A percentile compares a stretch with the other conserved stretches of the same genome.
Evolutionary conservation across 2,797 vertebrate genomes (phyloP).

Genomic region (Argentina silus): DNA sequence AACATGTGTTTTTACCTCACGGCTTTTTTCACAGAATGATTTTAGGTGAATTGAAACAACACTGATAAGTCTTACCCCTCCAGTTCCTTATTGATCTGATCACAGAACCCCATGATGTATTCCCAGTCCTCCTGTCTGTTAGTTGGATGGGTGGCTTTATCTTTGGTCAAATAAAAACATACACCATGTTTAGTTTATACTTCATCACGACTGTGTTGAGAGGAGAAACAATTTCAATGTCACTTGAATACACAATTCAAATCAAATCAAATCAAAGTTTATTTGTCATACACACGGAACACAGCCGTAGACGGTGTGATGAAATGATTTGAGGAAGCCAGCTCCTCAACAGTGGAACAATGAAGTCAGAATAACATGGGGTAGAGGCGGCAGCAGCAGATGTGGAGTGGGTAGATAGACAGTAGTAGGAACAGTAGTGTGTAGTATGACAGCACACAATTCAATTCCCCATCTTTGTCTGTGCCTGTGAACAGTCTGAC

Average conservation of each 20-base stretch:
- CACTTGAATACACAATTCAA: neutral
- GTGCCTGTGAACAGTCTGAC: neutral
- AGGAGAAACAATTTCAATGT: neutral
- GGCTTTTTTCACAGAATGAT: neutral
- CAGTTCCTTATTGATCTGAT: conserved; percentile 98
- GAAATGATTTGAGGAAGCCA: no score
- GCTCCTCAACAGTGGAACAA: no score
- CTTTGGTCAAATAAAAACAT: conserved; percentile 63
- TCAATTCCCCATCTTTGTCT: no score
- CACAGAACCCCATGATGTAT: conserved; percentile 98
- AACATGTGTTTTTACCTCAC: neutral
- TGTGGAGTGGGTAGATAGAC: no score
- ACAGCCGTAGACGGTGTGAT: no score
- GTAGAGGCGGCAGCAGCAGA: no score
- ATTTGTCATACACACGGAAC: neutral
- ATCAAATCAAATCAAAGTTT: no score
- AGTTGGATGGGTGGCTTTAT: conserved; percentile 96
- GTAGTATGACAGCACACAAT: no score
- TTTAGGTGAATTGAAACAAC: neutral
- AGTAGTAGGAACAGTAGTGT: no score
- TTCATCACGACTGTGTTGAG: neutral
- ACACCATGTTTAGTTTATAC: neutral
- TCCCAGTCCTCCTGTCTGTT: conserved; percentile 99
- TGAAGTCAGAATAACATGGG: no score
- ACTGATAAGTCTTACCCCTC: conserved; percentile 86